Evolutionary conservation across 2,113 vertebrate species (phyloP).

Genomic region (Ophiodon elongatus): DNA sequence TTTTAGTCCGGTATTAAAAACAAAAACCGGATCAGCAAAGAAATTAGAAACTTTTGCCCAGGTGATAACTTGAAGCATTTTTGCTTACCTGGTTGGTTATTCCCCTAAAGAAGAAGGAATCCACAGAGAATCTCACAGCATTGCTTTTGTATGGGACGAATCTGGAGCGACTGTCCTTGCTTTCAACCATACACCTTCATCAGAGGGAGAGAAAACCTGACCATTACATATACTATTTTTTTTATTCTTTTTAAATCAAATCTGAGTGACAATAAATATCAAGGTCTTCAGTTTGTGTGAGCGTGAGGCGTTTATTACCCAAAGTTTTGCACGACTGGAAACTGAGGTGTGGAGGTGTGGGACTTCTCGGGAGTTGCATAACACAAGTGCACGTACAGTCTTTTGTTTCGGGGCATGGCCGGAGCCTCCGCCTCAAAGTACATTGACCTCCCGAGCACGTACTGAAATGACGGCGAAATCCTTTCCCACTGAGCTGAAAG

Average conservation of each 20-base stretch:
- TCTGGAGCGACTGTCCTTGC: slow-evolving; percentile 65
- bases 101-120: slow-evolving; percentile 77
- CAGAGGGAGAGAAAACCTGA: neutral
- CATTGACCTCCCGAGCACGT: slow-evolving; percentile 74
- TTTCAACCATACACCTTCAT: slow-evolving; percentile 79
- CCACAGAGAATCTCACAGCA: slow-evolving; percentile 76
- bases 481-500: slow-evolving; percentile 76
- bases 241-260: neutral
- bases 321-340: slow-evolving; percentile 75
- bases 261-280: neutral
- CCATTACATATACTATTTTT: accelerated
- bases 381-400: slow-evolving; percentile 78
- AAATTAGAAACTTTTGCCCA: neutral
- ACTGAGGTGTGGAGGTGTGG: slow-evolving; percentile 54
- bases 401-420: slow-evolving; percentile 37
- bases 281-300: neutral
- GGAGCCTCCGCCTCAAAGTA: slow-evolving; percentile 74
- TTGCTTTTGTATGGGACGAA: slow-evolving; percentile 73
- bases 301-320: slow-evolving; percentile 70
- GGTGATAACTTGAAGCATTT: neutral
- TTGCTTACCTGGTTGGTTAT: slow-evolving; percentile 65
- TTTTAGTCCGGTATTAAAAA: neutral
- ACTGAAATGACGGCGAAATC: slow-evolving; percentile 52
- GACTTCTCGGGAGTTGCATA: slow-evolving; percentile 67
- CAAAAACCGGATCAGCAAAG: neutral